Conservation (phyloP, 2,888 invertebrate species). For the Plebejus argus region DNA sequence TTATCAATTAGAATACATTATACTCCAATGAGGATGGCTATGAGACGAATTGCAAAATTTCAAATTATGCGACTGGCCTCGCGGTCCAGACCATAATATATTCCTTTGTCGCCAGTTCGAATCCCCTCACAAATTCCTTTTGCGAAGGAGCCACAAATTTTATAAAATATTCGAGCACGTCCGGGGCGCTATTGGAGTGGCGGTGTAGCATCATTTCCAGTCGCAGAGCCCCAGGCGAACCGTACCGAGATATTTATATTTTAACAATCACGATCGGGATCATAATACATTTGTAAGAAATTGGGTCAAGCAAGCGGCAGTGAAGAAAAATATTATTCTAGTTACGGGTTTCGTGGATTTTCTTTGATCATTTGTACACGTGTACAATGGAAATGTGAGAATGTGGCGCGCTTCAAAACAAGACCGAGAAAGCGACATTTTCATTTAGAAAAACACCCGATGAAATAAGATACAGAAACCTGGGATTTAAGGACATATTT, state of each 20-base stretch:
- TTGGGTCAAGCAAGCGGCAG: not conserved
- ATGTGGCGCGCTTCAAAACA: not conserved
- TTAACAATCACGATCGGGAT: conserved; percentile 21
- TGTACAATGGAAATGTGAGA: not conserved
- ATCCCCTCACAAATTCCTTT: conserved; percentile 5
- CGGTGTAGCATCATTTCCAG: conserved; percentile 4
- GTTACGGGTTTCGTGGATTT: not conserved
- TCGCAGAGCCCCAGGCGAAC: conserved; percentile 15
- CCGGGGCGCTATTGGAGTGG: conserved; percentile 22
- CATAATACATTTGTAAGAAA: conserved; percentile 20
- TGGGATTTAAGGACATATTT: not conserved
- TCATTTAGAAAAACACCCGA: not conserved
- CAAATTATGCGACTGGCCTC: not conserved
- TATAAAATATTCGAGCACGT: conserved; percentile 33
- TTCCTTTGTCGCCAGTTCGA: conserved; percentile 5
- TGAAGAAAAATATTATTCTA: not conserved
- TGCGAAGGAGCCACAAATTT: conserved; percentile 11
- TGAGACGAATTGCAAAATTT: not conserved
- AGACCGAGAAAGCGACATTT: not conserved
- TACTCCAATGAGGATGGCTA: not conserved
- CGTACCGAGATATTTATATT: conserved; percentile 19
- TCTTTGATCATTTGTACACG: not conserved
- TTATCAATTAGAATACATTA: no score
- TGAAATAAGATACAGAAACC: not conserved
- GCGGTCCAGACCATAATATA: not conserved